Evolutionary conservation across 2,888 invertebrate genomes (phyloP).

Genomic region (Luperina nickerlii): DNA sequence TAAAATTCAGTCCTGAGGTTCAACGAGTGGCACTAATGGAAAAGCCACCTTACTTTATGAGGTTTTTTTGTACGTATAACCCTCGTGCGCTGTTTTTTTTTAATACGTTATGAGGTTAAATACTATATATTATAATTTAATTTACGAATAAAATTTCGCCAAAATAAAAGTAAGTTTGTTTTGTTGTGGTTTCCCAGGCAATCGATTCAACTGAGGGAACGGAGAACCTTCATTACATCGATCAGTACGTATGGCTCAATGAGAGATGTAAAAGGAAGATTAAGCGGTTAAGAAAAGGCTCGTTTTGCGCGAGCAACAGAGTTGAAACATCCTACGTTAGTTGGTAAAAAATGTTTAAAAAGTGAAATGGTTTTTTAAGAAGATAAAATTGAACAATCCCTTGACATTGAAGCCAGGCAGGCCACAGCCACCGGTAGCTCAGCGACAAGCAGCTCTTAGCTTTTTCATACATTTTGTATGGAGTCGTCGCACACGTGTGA

Average conservation of each 20-base stretch:
- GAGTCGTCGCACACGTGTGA: not conserved
- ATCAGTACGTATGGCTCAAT: constrained; percentile 39
- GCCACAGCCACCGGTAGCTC: not conserved
- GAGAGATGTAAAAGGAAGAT: constrained; percentile 11
- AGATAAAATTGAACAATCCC: no score
- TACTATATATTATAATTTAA: not conserved
- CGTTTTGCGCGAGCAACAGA: constrained; percentile 4
- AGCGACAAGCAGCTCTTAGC: not conserved
- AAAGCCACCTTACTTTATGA: constrained; percentile 18
- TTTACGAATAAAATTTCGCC: not conserved
- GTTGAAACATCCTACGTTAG: not conserved
- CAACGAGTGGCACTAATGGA: constrained; percentile 17
- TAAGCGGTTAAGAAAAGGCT: fast-evolving
- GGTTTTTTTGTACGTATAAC: not conserved
- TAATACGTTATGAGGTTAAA: not conserved
- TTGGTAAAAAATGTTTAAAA: not conserved
- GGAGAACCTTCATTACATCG: constrained; percentile 15
- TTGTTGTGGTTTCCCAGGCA: not conserved
- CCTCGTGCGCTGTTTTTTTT: not conserved
- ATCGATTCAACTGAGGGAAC: fast-evolving
- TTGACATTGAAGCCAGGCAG: no score
- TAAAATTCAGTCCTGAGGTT: not conserved
- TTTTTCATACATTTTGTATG: no score
- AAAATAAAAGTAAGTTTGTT: not conserved
- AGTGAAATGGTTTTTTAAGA: no score